A percentile compares a stretch with the other conserved stretches of the same genome.
phyloP scores from a whole-genome alignment of 2,888 invertebrate genomes.

The Tupiocoris notatus region DNA sequence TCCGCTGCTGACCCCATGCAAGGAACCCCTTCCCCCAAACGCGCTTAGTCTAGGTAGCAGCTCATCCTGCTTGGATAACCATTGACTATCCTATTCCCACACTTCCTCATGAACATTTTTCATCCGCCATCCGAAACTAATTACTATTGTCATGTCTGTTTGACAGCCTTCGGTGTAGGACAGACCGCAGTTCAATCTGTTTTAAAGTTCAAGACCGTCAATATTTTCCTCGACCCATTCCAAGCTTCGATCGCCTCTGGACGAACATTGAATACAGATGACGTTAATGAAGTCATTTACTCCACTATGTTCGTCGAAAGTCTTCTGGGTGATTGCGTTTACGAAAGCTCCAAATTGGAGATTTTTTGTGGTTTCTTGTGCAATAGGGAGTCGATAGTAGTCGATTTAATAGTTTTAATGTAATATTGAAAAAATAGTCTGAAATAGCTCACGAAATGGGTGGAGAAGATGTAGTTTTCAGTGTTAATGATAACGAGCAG shows the following conservation, averaged over 20 bases:
- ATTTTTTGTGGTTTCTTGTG: too few species aligned
- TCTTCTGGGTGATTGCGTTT: too few species aligned
- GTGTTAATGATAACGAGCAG: too few species aligned
- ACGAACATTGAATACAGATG: neutral
- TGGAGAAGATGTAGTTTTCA: too few species aligned
- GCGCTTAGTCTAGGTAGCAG: neutral
- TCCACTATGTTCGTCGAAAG: too few species aligned
- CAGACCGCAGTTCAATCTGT: neutral
- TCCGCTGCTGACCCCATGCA: too few species aligned
- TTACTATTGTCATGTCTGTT: neutral
- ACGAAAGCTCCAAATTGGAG: too few species aligned
- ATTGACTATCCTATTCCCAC: neutral
- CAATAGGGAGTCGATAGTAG: too few species aligned
- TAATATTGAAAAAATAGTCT: too few species aligned
- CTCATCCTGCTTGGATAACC: neutral
- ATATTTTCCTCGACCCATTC: neutral
- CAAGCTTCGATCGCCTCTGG: neutral
- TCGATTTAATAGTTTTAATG: too few species aligned
- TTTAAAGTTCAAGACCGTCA: neutral
- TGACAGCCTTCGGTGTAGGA: neutral
- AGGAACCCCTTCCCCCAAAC: neutral
- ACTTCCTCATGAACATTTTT: neutral
- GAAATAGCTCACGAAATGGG: too few species aligned
- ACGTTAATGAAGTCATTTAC: neutral
- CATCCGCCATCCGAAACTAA: neutral